Evolutionary conservation across 2,888 invertebrate species (phyloP).

Genomic region (Choristoneura rosaceana): DNA sequence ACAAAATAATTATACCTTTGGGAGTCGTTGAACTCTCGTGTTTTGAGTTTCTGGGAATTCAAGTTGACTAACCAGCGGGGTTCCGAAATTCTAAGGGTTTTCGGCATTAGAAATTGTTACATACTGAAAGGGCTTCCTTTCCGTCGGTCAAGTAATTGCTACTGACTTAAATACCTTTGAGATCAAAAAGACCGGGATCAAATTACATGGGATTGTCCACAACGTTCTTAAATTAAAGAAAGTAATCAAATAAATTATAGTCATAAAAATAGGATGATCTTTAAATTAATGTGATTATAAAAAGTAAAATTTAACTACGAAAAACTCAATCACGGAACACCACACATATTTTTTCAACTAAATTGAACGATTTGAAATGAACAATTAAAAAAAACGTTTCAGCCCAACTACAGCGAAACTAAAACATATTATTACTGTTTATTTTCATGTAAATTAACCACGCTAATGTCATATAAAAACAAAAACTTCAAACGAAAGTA

Average conservation of each 20-base stretch:
- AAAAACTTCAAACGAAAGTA: slow-evolving; percentile 37
- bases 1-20: slow-evolving; percentile 74
- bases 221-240: neutral
- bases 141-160: slow-evolving; percentile 59
- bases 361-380: too few relatives aligned
- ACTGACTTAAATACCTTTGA: slow-evolving; percentile 7
- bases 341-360: too few relatives aligned
- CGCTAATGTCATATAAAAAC: neutral
- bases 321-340: too few relatives aligned
- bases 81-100: slow-evolving; percentile 59
- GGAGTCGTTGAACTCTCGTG: slow-evolving; percentile 75
- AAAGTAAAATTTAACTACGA: neutral
- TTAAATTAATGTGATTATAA: neutral
- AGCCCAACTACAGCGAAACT: too few relatives aligned
- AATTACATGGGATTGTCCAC: slow-evolving; percentile 13
- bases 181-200: slow-evolving; percentile 16
- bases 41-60: slow-evolving; percentile 70
- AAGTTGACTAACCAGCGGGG: slow-evolving; percentile 77
- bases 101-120: slow-evolving; percentile 65
- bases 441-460: neutral
- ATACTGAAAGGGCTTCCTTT: slow-evolving; percentile 51
- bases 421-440: neutral
- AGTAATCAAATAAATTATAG: slow-evolving; percentile 46
- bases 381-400: too few relatives aligned
- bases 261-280: neutral